These are phyloP conservation scores for Megastigmus dorsalis DNA, from an alignment of 2,888 invertebrate species.

Conservation along the genomic window DNA sequence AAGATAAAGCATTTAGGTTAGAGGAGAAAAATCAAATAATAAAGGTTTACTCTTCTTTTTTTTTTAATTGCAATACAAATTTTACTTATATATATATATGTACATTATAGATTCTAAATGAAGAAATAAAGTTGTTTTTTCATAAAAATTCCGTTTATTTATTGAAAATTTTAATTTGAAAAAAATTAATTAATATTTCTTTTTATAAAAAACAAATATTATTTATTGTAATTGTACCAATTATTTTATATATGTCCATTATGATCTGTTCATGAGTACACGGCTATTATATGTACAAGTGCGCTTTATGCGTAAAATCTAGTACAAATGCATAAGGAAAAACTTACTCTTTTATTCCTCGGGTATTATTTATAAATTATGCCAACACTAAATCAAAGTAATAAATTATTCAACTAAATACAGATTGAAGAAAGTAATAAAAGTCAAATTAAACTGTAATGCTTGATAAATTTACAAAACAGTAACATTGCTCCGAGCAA, in stretches of 20 bases:
- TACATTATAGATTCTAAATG: too few species aligned
- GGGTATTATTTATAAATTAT: not conserved
- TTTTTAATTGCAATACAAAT: slow-evolving; percentile 4
- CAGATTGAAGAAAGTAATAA: not conserved
- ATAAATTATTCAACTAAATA: not conserved
- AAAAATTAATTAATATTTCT: slow-evolving; percentile 10
- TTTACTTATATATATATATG: too few species aligned
- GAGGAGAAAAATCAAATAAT: not conserved
- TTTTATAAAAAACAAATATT: slow-evolving; percentile 25
- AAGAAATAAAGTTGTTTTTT: slow-evolving; percentile 11
- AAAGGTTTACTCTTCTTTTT: not conserved
- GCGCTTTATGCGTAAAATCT: not conserved
- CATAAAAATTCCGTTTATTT: slow-evolving; percentile 21
- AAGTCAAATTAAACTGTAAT: not conserved
- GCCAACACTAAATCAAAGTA: slow-evolving; percentile 1
- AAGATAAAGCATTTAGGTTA: slow-evolving; percentile 5
- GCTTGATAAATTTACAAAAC: slow-evolving; percentile 41
- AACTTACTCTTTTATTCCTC: not conserved
- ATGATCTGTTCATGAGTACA: slow-evolving; percentile 20
- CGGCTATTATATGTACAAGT: slow-evolving; percentile 18
- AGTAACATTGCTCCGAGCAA: slow-evolving; percentile 38
- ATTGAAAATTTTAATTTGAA: slow-evolving; percentile 26
- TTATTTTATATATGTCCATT: slow-evolving; percentile 13
- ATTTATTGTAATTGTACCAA: too few species aligned
- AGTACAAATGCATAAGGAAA: not conserved